These are phyloP conservation scores for Callospermophilus lateralis DNA, from an alignment of 2,113 vertebrate genomes.

Conservation along the genomic window DNA sequence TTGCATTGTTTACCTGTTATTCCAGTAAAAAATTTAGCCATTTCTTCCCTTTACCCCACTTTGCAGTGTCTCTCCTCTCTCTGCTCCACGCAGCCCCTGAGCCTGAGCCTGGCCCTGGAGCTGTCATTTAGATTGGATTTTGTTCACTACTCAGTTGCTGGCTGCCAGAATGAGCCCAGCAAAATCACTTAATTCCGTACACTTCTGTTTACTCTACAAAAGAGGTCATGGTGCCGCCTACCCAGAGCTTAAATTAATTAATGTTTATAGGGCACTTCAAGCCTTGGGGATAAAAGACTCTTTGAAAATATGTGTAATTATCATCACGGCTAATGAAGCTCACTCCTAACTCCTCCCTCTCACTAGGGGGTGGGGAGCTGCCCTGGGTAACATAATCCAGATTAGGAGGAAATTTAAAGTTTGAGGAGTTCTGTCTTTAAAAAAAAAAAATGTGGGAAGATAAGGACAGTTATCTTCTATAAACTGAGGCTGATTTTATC, in stretches of 20 bases:
- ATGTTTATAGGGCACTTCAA: constrained; percentile 81
- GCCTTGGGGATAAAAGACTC: constrained; percentile 75
- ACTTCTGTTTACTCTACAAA: constrained; percentile 80
- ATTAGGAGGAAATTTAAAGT: background rate
- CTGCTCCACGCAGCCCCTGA: background rate
- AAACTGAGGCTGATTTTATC: background rate
- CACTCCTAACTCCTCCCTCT: background rate
- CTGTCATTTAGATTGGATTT: constrained; percentile 20
- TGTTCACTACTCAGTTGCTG: constrained; percentile 11
- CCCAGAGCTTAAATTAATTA: constrained; percentile 82
- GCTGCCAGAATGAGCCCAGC: background rate
- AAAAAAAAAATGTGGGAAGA: background rate
- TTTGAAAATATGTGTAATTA: constrained; percentile 81
- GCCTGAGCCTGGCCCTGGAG: background rate
- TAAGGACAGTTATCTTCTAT: background rate
- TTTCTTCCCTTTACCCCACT: background rate
- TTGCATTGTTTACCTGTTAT: background rate
- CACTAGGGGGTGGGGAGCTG: background rate
- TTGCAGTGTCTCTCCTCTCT: background rate
- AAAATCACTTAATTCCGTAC: constrained; percentile 67
- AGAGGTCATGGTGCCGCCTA: constrained; percentile 70
- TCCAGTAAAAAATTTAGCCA: background rate
- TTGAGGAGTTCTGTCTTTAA: background rate
- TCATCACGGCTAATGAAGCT: constrained; percentile 81
- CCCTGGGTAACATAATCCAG: constrained; percentile 57